Evolutionary conservation across 2,888 invertebrate genomes (phyloP).

Genomic region (Macrophya annulata): DNA sequence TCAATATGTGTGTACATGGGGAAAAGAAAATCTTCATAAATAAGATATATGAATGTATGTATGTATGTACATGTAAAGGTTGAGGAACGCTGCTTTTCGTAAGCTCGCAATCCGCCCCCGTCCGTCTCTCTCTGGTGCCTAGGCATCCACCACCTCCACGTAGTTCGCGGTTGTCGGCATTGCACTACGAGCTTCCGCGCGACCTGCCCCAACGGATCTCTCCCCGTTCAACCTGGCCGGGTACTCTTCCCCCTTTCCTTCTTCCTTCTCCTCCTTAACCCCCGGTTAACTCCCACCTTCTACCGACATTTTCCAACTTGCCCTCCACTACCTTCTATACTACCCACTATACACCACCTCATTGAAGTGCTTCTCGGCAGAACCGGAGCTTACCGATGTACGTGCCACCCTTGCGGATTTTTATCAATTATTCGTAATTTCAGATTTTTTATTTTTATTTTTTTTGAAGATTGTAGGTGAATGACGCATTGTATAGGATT

Average conservation of each 20-base stretch:
- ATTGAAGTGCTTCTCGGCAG: background rate
- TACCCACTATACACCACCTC: constrained; percentile 18
- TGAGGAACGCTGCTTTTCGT: constrained; percentile 75
- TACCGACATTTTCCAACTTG: constrained; percentile 28
- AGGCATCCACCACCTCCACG: constrained; percentile 61
- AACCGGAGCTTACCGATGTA: constrained; percentile 25
- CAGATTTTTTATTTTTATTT: no score
- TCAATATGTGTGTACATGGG: no score
- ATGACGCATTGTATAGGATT: no score
- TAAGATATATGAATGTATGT: no score
- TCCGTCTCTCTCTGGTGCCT: constrained; percentile 57
- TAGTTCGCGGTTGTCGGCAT: constrained; percentile 63
- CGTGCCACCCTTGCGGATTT: background rate
- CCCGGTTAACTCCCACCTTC: constrained; percentile 44
- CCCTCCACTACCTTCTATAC: constrained; percentile 17
- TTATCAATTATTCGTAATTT: background rate
- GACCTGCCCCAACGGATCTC: constrained; percentile 76
- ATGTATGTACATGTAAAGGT: constrained; percentile 73
- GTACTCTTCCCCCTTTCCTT: constrained; percentile 27
- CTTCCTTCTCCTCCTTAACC: background rate
- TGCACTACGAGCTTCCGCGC: constrained; percentile 73
- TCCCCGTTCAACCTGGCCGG: constrained; percentile 34
- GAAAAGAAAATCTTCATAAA: constrained; percentile 55
- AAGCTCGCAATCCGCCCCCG: constrained; percentile 63
- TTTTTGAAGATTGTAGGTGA: no score